Conservation (phyloP, 2,797 vertebrate species). For the Typhlichthys subterraneus region DNA sequence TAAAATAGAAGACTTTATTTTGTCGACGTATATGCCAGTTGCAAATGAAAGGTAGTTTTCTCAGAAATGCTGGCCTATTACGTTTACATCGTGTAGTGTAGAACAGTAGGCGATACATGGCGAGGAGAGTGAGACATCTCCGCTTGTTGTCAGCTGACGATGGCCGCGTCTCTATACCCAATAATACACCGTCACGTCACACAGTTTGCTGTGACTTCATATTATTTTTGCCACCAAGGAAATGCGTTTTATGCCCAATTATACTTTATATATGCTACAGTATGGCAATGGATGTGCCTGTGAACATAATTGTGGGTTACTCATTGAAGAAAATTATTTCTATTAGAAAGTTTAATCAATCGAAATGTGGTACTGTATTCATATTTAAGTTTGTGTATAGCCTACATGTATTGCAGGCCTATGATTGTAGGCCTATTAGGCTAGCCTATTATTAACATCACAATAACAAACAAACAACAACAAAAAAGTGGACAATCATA, state of each 20-base stretch:
- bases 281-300: too few relatives aligned
- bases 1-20: background rate
- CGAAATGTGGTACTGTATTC: too few relatives aligned
- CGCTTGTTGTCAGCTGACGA: constrained; percentile 22
- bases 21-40: too few relatives aligned
- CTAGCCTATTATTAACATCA: background rate
- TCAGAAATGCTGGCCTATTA: too few relatives aligned
- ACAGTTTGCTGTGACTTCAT: constrained; percentile 31
- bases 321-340: too few relatives aligned
- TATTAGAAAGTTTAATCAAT: too few relatives aligned
- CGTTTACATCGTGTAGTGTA: too few relatives aligned
- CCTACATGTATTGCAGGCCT: too few relatives aligned
- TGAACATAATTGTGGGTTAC: background rate
- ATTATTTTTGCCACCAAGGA: constrained; percentile 9
- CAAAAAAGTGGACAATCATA: background rate
- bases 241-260: background rate
- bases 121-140: background rate
- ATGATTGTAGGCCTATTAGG: too few relatives aligned
- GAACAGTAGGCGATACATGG: too few relatives aligned
- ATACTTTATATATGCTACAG: background rate
- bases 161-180: constrained; percentile 33
- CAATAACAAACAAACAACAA: constrained; percentile 12
- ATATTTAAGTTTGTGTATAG: too few relatives aligned
- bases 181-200: constrained; percentile 48
- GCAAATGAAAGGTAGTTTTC: too few relatives aligned